Evolutionary conservation across 2,888 invertebrate genomes (phyloP), one percentile per base, ranked within the genome.

Genomic region (Elegia similella): DNA sequence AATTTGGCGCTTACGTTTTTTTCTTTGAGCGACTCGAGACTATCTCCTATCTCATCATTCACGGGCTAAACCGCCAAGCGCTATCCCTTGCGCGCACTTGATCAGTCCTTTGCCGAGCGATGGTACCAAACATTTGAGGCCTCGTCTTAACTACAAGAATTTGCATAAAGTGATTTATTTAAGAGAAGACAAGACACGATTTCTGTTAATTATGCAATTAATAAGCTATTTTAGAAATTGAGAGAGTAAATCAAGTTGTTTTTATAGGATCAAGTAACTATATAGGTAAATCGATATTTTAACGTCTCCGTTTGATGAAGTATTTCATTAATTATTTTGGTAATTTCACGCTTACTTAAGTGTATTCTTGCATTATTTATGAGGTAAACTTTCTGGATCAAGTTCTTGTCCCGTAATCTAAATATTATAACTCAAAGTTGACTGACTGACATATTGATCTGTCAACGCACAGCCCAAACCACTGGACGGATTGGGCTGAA

Each of bases 101-200:
- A n/a, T n/a, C n/a, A n/a, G n/a, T n/a, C n/a, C n/a, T n/a, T n/a
- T n/a, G n/a, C n/a, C n/a, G n/a, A n/a, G n/a, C n/a, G n/a, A n/a
- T n/a, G n/a, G n/a, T n/a, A n/a, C n/a, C n/a, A n/a, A n/a, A n/a
- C n/a, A n/a, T n/a, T n/a, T n/a, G n/a, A n/a, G n/a, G n/a, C n/a
- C n/a, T n/a, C n/a, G n/a, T n/a, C n/a, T n/a, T n/a, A 34, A 38
- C 12, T 29, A 13, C 2, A 7, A 13, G 2, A n/a, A 47, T 47
- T 47, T 29, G 13, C 47, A 47, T 47, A 47, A 47, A 13, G 47
- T 47, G 47, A 47, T 47, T 47, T 47, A 47, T 47, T n/a, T 30
- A 30, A 47, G 29, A 12, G 3, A 30, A 29, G 47, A 47, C 47
- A 47, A 12, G 47, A 47, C 47, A 47, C 30, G 47, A 30, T 47